Conservation (phyloP, 2,797 vertebrate genomes). For the Etheostoma nigrum region DNA sequence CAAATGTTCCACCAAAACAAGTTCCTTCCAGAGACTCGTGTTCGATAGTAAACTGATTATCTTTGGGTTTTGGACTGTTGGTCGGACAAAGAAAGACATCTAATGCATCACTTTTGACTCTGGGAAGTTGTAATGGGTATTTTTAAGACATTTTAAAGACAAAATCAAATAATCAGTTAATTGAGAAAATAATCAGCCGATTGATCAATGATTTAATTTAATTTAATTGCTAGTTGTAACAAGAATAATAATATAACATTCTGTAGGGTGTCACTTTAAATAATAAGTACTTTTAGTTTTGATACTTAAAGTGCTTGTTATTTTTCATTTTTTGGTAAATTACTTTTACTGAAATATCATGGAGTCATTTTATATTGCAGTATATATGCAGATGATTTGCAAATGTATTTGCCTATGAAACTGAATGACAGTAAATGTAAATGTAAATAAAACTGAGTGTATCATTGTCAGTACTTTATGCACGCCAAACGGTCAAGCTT, state of each 20-base stretch:
- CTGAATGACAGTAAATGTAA: no score
- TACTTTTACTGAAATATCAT: neutral
- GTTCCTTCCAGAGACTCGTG: neutral
- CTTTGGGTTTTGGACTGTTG: neutral
- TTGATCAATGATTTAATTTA: neutral
- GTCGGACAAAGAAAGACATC: neutral
- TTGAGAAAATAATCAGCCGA: neutral
- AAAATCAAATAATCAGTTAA: neutral
- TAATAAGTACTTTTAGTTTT: neutral
- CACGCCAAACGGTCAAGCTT: no score
- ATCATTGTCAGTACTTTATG: no score
- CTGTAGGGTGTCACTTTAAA: neutral
- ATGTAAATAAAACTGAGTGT: no score
- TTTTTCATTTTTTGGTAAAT: no score
- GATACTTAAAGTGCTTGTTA: no score
- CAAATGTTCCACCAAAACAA: no score
- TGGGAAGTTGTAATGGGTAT: neutral
- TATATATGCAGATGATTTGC: no score
- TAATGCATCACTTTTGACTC: neutral
- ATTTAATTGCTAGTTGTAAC: neutral
- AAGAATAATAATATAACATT: neutral
- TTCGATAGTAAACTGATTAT: neutral
- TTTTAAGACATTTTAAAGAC: neutral
- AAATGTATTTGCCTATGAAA: no score
- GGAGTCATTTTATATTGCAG: neutral